Conservation (phyloP, 1,140 invertebrate genomes). For the Drosophila lacertosa region DNA sequence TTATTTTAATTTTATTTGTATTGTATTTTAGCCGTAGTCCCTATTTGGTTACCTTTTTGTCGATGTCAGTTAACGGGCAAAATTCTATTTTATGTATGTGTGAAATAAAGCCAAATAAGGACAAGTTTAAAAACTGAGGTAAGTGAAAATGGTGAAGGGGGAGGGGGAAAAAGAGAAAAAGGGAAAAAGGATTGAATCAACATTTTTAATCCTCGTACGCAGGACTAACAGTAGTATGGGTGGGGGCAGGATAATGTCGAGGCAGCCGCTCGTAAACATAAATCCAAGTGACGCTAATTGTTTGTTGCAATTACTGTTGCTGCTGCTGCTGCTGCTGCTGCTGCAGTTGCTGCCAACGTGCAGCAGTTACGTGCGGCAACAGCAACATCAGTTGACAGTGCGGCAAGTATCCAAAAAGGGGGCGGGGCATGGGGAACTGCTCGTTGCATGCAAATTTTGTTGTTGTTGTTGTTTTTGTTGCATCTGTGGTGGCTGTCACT, state of each 20-base stretch:
- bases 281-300: slow-evolving; percentile 81
- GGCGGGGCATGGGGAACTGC: background rate
- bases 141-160: background rate
- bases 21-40: too few relatives aligned
- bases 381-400: slow-evolving; percentile 31
- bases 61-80: too few relatives aligned
- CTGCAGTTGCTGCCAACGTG: slow-evolving; percentile 62
- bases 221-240: slow-evolving; percentile 29
- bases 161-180: too few relatives aligned
- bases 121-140: background rate
- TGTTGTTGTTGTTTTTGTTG: too few relatives aligned
- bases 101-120: background rate
- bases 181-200: slow-evolving; percentile 66
- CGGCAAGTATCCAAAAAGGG: background rate
- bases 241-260: slow-evolving; percentile 45
- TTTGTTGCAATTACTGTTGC: slow-evolving; percentile 80
- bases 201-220: slow-evolving; percentile 9
- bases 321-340: slow-evolving; percentile 67
- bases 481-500: slow-evolving; percentile 48
- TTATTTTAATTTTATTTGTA: background rate
- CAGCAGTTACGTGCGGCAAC: slow-evolving; percentile 56
- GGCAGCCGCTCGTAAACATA: slow-evolving; percentile 74
- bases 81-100: background rate
- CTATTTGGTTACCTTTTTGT: too few relatives aligned
- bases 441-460: slow-evolving; percentile 73